Percentiles rank a stretch among this genome's conserved stretches.
Conservation (phyloP, 2,888 invertebrate genomes). For the Pantelozetes paolii region DNA sequence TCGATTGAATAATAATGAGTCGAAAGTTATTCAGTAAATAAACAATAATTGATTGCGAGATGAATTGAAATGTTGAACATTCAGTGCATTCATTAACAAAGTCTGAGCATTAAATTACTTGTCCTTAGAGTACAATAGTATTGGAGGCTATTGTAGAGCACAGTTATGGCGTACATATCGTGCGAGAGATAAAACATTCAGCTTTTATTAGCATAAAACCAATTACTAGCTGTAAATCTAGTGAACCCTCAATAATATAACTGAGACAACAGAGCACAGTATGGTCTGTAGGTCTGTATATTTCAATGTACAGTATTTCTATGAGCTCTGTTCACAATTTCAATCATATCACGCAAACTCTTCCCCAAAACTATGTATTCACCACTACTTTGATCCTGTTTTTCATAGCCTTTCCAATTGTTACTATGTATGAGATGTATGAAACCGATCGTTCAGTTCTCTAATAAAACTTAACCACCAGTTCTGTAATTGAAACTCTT, state of each 20-base stretch:
- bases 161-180: neutral
- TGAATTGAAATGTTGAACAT: slow-evolving; percentile 7
- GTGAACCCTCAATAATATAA: slow-evolving; percentile 11
- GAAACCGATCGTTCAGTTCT: slow-evolving; percentile 22
- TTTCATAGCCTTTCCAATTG: slow-evolving; percentile 19
- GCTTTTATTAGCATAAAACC: slow-evolving; percentile 33
- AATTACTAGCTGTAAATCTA: slow-evolving; percentile 35
- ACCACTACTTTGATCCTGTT: neutral
- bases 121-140: slow-evolving; percentile 6
- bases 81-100: slow-evolving; percentile 4
- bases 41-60: slow-evolving; percentile 18
- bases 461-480: slow-evolving; percentile 31
- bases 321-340: neutral
- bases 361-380: neutral
- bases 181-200: slow-evolving; percentile 27
- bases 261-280: no score
- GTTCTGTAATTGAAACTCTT: slow-evolving; percentile 20
- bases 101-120: slow-evolving; percentile 6
- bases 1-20: neutral
- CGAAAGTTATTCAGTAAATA: neutral
- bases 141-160: slow-evolving; percentile 5
- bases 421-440: no score
- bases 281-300: neutral
- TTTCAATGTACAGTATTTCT: slow-evolving; percentile 14
- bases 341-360: slow-evolving; percentile 30